Base-by-base conservation (phyloP, 2,797 vertebrate genomes). In the Lithobates pipiens region DNA sequence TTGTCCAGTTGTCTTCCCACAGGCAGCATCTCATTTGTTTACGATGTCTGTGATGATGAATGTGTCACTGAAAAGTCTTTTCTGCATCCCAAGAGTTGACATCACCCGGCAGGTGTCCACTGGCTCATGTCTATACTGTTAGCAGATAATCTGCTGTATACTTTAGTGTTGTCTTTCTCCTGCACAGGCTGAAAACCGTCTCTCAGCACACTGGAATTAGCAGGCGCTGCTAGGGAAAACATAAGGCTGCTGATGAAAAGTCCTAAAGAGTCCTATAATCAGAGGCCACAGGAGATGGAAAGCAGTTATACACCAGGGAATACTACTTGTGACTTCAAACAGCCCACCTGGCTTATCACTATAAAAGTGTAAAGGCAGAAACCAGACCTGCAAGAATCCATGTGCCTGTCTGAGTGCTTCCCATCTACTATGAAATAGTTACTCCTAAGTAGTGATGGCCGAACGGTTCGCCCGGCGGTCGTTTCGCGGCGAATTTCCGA, bases 31-130 rank as follows among this genome's bases (percentile, higher is more conserved):
- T 32, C n/a, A 36, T 76, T 76, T 83, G 81, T 79, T 87, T 87
- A 61, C 81, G 54, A 32, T 63, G 29, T 71, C 39, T 77, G 50
- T n/a, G 74, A 82, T 86, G 74, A 83, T 50, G 72, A 78, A 67
- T 83, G 44, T 76, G 71, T 83, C 76, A 76, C 70, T 76, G 76
- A 87, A 32, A 79, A 61, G 81, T 75, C 32, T 87, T 34, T 67
- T 21, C 67, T 32, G 44, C 36, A 2, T 79, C 80, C 77, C 76
- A 75, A 74, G 34, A 57, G 76, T 27, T 87, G 85, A 87, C 76
- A 87, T 87, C 85, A 76, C 81, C 82, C 75, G 42, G 76, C 85
- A 87, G 85, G 85, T 87, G 85, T 87, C 81, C 85, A 61, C 54
- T 70, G 75, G 75, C 69, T 67, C 75, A 72, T 65, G 9, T 39